Evolutionary conservation across 2,888 invertebrate genomes (phyloP).

Genomic region (Polydrusus cervinus): DNA sequence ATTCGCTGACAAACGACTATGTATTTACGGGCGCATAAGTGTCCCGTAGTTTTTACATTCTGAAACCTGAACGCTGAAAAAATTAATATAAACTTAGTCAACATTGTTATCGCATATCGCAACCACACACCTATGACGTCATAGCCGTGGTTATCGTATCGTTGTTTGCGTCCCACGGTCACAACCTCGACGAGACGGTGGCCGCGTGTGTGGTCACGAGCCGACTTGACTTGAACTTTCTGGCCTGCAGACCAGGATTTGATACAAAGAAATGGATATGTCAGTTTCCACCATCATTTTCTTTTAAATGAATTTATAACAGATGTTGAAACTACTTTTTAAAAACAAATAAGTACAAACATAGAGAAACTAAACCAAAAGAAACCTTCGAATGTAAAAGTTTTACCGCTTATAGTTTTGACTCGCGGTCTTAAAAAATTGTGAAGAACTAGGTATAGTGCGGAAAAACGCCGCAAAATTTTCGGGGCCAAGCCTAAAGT

Average conservation of each 20-base stretch:
- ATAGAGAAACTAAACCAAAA: no score
- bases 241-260: slow-evolving; percentile 34
- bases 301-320: background rate
- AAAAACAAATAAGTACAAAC: no score
- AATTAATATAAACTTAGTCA: background rate
- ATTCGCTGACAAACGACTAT: no score
- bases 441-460: no score
- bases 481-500: no score
- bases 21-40: no score
- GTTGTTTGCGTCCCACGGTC: slow-evolving; percentile 45
- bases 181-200: slow-evolving; percentile 36
- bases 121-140: slow-evolving; percentile 34
- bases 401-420: no score
- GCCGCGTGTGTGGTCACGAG: slow-evolving; percentile 53
- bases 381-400: no score
- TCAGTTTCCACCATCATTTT: slow-evolving; percentile 25
- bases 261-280: slow-evolving; percentile 32
- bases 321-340: no score
- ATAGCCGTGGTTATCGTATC: slow-evolving; percentile 36
- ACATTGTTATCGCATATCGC: slow-evolving; percentile 1
- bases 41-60: no score
- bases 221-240: slow-evolving; percentile 20
- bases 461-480: no score
- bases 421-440: no score
- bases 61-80: background rate